These are phyloP conservation scores for Criorhina ranunculi DNA, from an alignment of 2,888 invertebrate species.

Conservation along the genomic window DNA sequence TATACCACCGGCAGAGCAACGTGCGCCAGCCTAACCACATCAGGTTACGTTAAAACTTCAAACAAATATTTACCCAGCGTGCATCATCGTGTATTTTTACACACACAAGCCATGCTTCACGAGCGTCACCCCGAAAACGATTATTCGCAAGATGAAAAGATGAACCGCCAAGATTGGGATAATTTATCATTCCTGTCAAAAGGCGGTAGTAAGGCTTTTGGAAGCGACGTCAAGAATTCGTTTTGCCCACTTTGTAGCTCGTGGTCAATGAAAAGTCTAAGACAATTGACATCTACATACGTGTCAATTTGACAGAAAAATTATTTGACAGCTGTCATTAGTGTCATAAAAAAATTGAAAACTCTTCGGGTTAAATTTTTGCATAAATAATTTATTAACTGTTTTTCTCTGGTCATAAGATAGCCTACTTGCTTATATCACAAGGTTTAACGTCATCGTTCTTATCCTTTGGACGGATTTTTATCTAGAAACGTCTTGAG, in stretches of 20 bases:
- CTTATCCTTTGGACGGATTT: not conserved
- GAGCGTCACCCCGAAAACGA: conserved; percentile 12
- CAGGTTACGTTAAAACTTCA: not conserved
- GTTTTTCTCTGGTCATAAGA: conserved; percentile 14
- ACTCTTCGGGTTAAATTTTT: conserved; percentile 7
- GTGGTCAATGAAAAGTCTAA: not conserved
- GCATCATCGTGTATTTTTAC: conserved; percentile 18
- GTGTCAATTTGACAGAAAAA: not conserved
- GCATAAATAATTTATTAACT: conserved; percentile 54
- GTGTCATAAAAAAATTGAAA: conserved; percentile 8
- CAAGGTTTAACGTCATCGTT: conserved; percentile 7
- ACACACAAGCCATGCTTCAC: not conserved
- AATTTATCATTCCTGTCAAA: conserved; percentile 43
- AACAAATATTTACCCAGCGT: conserved; percentile 32
- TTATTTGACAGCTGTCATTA: not conserved
- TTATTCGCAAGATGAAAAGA: conserved; percentile 12
- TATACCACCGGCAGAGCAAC: conserved; percentile 5
- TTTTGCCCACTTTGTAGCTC: not conserved
- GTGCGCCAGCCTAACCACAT: not conserved
- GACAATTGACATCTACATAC: not conserved
- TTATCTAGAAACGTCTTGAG: conserved; percentile 55
- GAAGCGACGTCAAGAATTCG: conserved; percentile 1
- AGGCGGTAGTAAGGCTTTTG: conserved; percentile 7
- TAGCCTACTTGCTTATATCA: conserved; percentile 33
- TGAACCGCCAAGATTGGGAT: conserved; percentile 17